Base-by-base conservation (phyloP, 2,113 vertebrate genomes). In the Muntiacus reevesi region DNA sequence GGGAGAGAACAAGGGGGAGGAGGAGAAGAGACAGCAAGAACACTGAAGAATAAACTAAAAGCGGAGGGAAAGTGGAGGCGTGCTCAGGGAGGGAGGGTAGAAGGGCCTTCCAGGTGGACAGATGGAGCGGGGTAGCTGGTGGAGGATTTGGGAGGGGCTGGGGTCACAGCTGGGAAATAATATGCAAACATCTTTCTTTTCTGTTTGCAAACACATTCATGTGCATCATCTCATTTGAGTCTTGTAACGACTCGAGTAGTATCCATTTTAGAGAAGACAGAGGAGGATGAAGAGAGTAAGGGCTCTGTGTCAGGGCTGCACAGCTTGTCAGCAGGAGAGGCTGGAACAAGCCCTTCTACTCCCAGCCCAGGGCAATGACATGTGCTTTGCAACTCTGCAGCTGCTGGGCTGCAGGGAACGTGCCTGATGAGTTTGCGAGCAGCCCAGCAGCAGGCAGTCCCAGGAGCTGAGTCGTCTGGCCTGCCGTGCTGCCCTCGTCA, bases 341-440 rank as follows among this genome's bases (percentile, higher is more conserved):
- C 7, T 8, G 45, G 84, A 52, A 50, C 10, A 47, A 40, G 7
- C 11, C 19, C 25, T 62, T 43, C 33, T 21, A 15, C 95, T 64
- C 84, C 57, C 0, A 25, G 55, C 84, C 57, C 0, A 25, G 55
- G 82, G 54, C 71, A 15, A 30, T 0, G 64, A 13, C 2, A 0
- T 0, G 5, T 0, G 19, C 52, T 43, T n/a, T 10, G 28, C 14
- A 12, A 17, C 11, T 17, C 47, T 30, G 71, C 2, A 19, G 36
- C n/a, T 57, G 59, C 43, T 45, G 15, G 36, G 9, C 60, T 11
- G 0, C 13, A 1, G 0, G 5, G 33, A 13, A 3, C 1, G 7
- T 0, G 19, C 50, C 87, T 13, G 60, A 67, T 13, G 54, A 67
- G 71, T 14, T 7, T 36, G 57, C 0, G 1, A 12, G 92, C 27